These are phyloP conservation scores for Eupeodes luniger DNA, from an alignment of 2,888 invertebrate species.

Conservation along the genomic window DNA sequence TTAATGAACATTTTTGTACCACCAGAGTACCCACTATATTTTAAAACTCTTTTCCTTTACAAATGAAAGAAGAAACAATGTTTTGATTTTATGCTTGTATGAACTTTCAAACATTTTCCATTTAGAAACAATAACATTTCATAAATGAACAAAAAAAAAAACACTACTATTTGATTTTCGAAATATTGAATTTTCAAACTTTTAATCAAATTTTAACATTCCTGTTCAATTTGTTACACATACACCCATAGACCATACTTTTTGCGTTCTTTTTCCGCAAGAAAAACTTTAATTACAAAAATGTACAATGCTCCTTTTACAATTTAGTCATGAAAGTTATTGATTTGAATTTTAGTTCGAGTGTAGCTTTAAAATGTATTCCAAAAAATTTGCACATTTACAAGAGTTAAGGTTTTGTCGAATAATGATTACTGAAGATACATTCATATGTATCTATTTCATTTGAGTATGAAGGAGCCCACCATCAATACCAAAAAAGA, in stretches of 20 bases:
- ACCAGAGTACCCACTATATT: too few relatives aligned
- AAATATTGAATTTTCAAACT: constrained; percentile 62
- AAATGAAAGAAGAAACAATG: too few relatives aligned
- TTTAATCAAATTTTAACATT: constrained; percentile 61
- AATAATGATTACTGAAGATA: constrained; percentile 53
- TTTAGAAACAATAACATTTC: background rate
- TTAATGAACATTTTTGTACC: too few relatives aligned
- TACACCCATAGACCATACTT: too few relatives aligned
- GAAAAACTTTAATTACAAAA: constrained; percentile 53
- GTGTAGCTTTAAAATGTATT: background rate
- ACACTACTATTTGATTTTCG: background rate
- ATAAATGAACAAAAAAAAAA: background rate
- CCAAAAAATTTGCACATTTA: constrained; percentile 27
- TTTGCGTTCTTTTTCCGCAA: background rate
- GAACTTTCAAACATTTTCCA: too few relatives aligned
- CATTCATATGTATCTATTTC: background rate
- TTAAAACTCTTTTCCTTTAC: too few relatives aligned
- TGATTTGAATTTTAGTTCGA: too few relatives aligned
- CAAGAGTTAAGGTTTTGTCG: constrained; percentile 24
- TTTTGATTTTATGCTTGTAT: too few relatives aligned
- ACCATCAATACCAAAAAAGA: background rate
- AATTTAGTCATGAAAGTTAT: too few relatives aligned
- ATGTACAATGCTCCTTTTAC: too few relatives aligned
- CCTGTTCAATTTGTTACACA: constrained; percentile 14
- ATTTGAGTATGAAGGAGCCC: background rate